Evolutionary conservation across 2,113 vertebrate species (phyloP), one percentile per base, ranked within the genome.

Genomic region (Corydoras maculifer): DNA sequence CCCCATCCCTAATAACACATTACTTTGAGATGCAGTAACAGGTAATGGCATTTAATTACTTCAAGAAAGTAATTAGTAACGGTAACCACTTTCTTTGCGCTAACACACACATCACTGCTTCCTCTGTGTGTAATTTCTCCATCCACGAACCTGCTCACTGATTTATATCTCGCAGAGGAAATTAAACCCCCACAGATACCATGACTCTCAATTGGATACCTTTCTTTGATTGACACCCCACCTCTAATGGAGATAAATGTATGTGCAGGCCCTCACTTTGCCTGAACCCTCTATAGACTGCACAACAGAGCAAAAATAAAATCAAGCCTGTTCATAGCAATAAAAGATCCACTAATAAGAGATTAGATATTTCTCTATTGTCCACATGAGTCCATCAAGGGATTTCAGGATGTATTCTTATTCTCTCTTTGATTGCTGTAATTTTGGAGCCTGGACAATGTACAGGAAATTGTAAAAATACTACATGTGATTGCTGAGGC

Each of bases 171-270:
- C 25, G 65, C 31, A 32, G 43, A 51, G 68, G 58, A 65, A 58
- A 65, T 51, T 35, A 51, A 66, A 13, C 18, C 32, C 58, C 65
- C 30, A 31, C 68, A 11, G 9, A 61, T 15, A n/a, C 18, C 3
- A 11, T 25, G 58, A 67, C 51, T 68, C 25, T 43, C 57, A 25
- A 43, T 67, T 58, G 35, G 72, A 59, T 51, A 66, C 66, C 78
- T 58, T 53, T 18, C 68, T 66, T 59, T 77, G 78, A 80, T 72
- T 82, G 83, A 83, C 85, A 79, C 72, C 69, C 49, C 55, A 61
- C 76, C 75, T 77, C 80, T 86, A 86, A 89, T 82, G 74, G 80
- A 87, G 84, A 88, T 85, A 74, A 86, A 89, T 85, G 80, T 77
- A 64, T 65, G 80, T 77, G 79, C 75, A 75, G 68, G 68, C 76